Conservation (phyloP, 53 echinoderm and acorn worm genomes). For the Henricia sp. region DNA sequence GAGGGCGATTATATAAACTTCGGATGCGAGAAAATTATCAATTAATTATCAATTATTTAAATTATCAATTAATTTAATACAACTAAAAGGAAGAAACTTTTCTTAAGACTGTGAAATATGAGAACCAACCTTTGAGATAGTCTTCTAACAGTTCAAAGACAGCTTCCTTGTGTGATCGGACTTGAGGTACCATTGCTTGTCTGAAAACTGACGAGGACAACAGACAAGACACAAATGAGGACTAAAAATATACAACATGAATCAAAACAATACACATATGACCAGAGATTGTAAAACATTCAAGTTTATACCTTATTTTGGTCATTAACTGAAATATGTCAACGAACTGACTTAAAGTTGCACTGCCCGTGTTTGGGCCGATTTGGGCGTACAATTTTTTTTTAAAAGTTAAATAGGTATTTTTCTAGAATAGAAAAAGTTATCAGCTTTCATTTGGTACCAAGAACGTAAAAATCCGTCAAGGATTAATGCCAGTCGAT, state of each 20-base stretch:
- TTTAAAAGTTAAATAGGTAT: no score
- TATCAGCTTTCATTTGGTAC: no score
- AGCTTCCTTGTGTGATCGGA: constrained; percentile 74
- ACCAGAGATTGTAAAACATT: no score
- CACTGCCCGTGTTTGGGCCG: no score
- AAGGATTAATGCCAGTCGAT: no score
- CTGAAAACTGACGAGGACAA: constrained; percentile 46
- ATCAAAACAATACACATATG: not conserved
- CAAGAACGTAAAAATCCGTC: no score
- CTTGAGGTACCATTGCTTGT: constrained; percentile 72
- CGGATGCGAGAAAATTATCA: no score
- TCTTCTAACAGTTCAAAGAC: constrained; percentile 83
- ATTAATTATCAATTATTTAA: not conserved
- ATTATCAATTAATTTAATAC: not conserved
- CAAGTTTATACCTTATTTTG: not conserved
- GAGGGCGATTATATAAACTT: no score
- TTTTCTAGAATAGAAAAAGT: no score
- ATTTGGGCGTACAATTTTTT: no score
- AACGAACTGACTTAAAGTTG: not conserved
- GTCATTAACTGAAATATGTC: not conserved
- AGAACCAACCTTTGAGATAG: constrained; percentile 80
- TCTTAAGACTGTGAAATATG: no score
- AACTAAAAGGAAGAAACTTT: not conserved
- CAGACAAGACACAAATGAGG: not conserved
- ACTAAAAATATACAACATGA: constrained; percentile 11